Evolutionary conservation across 2,797 vertebrate species (phyloP), one percentile per base, ranked within the genome.

Genomic region (Pipistrellus pipistrellus): DNA sequence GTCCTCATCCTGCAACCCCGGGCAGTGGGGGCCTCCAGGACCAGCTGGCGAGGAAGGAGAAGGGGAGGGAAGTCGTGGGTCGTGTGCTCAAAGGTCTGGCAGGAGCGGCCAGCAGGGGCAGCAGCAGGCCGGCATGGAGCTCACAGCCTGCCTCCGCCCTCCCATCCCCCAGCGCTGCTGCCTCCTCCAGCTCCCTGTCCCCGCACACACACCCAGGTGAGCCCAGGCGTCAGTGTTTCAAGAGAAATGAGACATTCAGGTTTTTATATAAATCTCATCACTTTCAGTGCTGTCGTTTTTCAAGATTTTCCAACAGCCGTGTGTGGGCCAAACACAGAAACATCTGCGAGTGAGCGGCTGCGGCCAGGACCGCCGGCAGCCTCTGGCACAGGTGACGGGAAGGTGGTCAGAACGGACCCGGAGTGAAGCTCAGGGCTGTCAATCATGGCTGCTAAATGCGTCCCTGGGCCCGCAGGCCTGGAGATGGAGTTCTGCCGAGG

Each of bases 181-280:
- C 32, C n/a, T 6, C 10, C 17, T 44, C 20, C 30, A 44, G 1
- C 17, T 23, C 46, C 5, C n/a, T 18, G 13, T 25, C n/a, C 53
- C 51, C 1, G 41, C 55, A 77, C 30, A 46, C 48, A 17, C 55
- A 73, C 25, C 59, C 48, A 20, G 38, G 32, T 78, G 62, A 86
- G 57, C 75, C 78, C 68, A 85, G 18, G 48, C 82, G 76, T 80
- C 41, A 12, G 2, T 64, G 76, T 85, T 93, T 85, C 76, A 73
- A 90, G 77, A 95, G 48, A 85, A 90, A 89, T 88, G 76, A 91
- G 81, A 90, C 90, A 2, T 59, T 41, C 81, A 30, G 20, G 38
- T 73, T 89, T 94, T 95, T 81, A 32, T 64, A 92, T 80, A 88
- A 90, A 90, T 75, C n/a, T 92, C 87, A 85, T 94, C 80, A 78